Percentiles rank a stretch among this genome's conserved stretches.
phyloP scores from a whole-genome alignment of 2,888 invertebrate species.

The Steromphala cineraria region DNA sequence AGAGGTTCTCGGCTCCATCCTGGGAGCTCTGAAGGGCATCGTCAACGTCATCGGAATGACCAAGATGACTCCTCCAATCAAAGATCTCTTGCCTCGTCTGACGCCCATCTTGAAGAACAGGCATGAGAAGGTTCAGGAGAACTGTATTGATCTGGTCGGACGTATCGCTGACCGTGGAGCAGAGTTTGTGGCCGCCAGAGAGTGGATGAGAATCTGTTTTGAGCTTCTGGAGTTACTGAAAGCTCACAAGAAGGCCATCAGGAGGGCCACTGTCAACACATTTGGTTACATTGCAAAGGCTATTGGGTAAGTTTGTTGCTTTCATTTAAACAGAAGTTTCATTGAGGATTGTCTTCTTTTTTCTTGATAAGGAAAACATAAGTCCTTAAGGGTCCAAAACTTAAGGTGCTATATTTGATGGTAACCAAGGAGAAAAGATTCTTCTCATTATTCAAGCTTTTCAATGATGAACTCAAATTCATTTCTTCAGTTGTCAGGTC shows the following conservation, averaged over 20 bases:
- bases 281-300: conserved; percentile 99
- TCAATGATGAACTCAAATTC: no score
- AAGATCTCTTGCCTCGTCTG: conserved; percentile 95
- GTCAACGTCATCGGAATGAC: conserved; percentile 99
- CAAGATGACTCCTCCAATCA: conserved; percentile 99
- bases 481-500: no score
- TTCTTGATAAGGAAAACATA: no score
- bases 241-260: conserved; percentile 99
- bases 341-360: no score
- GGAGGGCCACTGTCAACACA: conserved; percentile 98
- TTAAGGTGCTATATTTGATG: no score
- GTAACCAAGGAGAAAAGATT: no score
- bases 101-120: conserved; percentile 98
- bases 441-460: no score
- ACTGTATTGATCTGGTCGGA: conserved; percentile 99
- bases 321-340: background rate
- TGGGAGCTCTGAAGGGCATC: conserved; percentile 98
- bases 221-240: conserved; percentile 96
- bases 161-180: conserved; percentile 99
- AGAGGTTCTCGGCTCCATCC: conserved; percentile 97
- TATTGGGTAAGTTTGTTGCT: conserved; percentile 88
- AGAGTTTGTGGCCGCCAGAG: conserved; percentile 98
- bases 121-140: conserved; percentile 94
- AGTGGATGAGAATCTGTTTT: conserved; percentile 99
- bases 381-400: no score